These are phyloP conservation scores for Pyrgus malvae DNA, from an alignment of 2,888 invertebrate genomes.

Conservation along the genomic window DNA sequence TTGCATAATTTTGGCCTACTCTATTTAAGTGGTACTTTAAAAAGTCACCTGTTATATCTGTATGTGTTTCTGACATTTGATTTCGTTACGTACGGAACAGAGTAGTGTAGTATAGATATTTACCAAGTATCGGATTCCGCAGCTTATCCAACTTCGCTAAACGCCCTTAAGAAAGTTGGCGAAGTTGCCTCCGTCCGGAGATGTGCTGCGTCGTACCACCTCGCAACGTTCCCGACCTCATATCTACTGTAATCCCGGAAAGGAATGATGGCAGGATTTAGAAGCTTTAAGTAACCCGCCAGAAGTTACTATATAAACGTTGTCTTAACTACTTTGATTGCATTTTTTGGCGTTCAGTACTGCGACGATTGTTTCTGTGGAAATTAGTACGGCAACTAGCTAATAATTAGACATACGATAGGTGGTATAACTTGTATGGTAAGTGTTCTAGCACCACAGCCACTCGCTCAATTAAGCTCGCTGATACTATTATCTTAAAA, in stretches of 20 bases:
- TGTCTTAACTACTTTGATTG: conserved; percentile 39
- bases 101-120: too few species aligned
- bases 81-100: conserved; percentile 54
- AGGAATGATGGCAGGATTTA: conserved; percentile 77
- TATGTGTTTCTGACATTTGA: conserved; percentile 51
- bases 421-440: too few species aligned
- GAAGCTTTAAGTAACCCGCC: conserved; percentile 69
- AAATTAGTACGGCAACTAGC: too few species aligned
- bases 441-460: too few species aligned
- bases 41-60: too few species aligned
- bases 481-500: too few species aligned
- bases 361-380: too few species aligned
- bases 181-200: conserved; percentile 71
- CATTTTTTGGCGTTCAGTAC: conserved; percentile 16
- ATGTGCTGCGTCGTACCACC: conserved; percentile 60
- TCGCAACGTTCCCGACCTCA: conserved; percentile 53
- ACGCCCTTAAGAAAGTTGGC: conserved; percentile 77
- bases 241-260: conserved; percentile 77
- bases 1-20: too few species aligned
- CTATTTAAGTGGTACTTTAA: too few species aligned
- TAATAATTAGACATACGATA: too few species aligned
- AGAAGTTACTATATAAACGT: conserved; percentile 67
- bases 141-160: conserved; percentile 79
- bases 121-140: conserved; percentile 71
- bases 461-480: too few species aligned